phyloP scores from a whole-genome alignment of 2,113 vertebrate species.

The Tupaia chinensis region DNA sequence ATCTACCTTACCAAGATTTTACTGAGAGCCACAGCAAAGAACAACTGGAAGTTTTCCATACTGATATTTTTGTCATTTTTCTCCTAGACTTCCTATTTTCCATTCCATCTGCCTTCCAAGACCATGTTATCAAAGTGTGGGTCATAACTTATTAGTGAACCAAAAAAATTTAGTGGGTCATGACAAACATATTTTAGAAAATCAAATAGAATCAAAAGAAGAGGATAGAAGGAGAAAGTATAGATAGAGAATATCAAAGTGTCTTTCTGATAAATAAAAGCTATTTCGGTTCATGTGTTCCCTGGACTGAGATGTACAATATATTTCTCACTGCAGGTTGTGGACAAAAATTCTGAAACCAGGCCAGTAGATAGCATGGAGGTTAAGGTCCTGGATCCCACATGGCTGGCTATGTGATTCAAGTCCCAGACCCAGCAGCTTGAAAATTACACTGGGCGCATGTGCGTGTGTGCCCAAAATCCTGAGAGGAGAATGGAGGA shows the following conservation, averaged over 20 bases:
- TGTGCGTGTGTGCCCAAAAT: no score
- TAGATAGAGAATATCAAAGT: background rate
- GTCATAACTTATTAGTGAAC: conserved; percentile 1
- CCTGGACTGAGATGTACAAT: conserved; percentile 4
- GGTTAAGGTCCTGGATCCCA: no score
- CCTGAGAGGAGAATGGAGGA: no score
- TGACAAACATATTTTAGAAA: background rate
- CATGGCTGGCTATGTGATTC: no score
- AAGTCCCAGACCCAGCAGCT: no score
- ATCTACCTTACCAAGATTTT: background rate
- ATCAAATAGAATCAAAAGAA: background rate
- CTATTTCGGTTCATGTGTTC: conserved; percentile 15
- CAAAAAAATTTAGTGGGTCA: background rate
- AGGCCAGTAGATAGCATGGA: no score
- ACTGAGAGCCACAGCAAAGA: background rate
- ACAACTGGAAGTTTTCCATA: background rate
- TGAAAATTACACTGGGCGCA: no score
- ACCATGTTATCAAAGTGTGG: background rate
- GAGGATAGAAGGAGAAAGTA: background rate
- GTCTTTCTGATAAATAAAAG: background rate
- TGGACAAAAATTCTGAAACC: background rate
- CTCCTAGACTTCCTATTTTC: background rate
- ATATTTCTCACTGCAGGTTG: background rate
- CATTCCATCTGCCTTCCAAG: background rate
- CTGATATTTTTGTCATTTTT: background rate